Percentiles rank a stretch among this genome's conserved stretches.
These are phyloP conservation scores for Norana najaformis DNA, from an alignment of 2,888 invertebrate species.

Conservation along the genomic window DNA sequence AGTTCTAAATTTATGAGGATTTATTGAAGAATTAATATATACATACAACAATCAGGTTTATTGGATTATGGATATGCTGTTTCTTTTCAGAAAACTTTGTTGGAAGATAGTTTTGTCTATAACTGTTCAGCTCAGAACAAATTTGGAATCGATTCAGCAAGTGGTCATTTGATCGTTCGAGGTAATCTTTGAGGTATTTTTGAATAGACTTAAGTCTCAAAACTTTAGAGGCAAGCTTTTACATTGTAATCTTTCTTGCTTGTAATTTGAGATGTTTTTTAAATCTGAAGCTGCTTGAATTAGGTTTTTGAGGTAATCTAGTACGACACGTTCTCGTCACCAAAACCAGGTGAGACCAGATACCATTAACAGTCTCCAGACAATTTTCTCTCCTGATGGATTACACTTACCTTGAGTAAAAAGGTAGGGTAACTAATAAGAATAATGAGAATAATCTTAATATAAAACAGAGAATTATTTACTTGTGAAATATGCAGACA, in stretches of 20 bases:
- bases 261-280: neutral
- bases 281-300: too few relatives aligned
- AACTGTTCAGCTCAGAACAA: slow-evolving; percentile 92
- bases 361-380: too few relatives aligned
- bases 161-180: slow-evolving; percentile 80
- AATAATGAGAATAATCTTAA: neutral
- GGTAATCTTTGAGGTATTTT: slow-evolving; percentile 65
- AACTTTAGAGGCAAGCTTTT: neutral
- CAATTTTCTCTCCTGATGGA: neutral
- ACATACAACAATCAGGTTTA: neutral
- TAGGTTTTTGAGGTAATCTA: too few relatives aligned
- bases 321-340: too few relatives aligned
- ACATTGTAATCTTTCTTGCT: neutral
- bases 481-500: neutral
- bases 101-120: slow-evolving; percentile 88
- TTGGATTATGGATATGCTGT: neutral
- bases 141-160: slow-evolving; percentile 81
- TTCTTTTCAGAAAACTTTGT: slow-evolving; percentile 16
- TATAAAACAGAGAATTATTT: neutral
- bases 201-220: neutral
- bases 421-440: neutral
- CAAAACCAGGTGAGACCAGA: too few relatives aligned
- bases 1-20: neutral
- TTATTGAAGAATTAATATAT: neutral
- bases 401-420: neutral